Base-by-base conservation (phyloP, 2,888 invertebrate species). In the Aquatica leii region DNA sequence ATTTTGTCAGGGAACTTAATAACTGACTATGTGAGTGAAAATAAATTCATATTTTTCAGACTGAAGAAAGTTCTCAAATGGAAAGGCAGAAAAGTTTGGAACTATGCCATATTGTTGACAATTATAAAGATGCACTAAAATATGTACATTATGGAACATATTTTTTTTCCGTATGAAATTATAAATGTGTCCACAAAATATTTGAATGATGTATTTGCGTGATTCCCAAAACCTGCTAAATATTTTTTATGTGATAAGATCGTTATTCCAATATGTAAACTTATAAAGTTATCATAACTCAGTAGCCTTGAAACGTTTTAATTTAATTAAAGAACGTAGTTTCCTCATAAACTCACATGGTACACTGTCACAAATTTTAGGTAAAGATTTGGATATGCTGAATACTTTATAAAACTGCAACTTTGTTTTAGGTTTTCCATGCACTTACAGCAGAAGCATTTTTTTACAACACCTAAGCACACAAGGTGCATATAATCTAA, bases 401-500 rank as follows among this genome's bases (percentile, higher is more conserved):
- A 9, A 31, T 6, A 31, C 6, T 31, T 31, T 5, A 31, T 31
- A 9, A 31, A 31, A 31, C 9, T 5, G 34, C 9, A 31, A 31
- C 9, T 37, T 37, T 37, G 11, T 37, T 12, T 37, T 11, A 12
- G 37, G 4, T 3, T 37, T 3, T 37, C 11, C 5, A 6, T 6
- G 14, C 14, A 11, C 2, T 12, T 12, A 11, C 11, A 37, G 14
- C 17, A 9, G 8, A 43, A 8, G 12, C 3, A 43, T 3, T 48
- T 48, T 48, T 11, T 18, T 11, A 20, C 1, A 20, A 48, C 48
- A 20, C 18, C 48, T n/a, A 48, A 21, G n/a, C 48, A 48, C 2
- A 48, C 17, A 2, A 48, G n/a, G n/a, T 48, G 48, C 43, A 43
- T 43, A 43, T 43, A 43, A 15, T 43, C 43, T 15, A 43, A 43